Evolutionary conservation across 2,113 vertebrate species (phyloP), one percentile per base, ranked within the genome.

Genomic region (Centrocercus urophasianus): DNA sequence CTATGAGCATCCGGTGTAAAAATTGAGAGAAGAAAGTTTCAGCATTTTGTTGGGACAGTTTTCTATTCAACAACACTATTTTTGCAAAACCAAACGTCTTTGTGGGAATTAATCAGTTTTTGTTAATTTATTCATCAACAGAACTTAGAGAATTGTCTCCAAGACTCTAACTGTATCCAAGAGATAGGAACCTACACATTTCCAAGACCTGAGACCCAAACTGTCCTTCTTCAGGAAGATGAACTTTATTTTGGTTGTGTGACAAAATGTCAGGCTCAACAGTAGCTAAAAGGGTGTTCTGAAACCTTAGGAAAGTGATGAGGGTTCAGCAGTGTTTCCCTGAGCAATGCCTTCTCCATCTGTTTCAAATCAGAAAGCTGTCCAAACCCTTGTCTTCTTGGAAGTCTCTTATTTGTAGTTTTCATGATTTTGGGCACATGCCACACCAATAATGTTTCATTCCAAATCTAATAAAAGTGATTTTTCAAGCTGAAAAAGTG

Each of bases 401-500:
- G n/a, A 47, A 52, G 27, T 47, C 48, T 42, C 61, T 42, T 19
- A 18, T 17, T 13, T 34, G 25, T 40, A 57, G 20, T 32, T 50
- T 60, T 38, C 88, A 92, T 93, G 65, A 94, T 93, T 94, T 93
- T 87, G 90, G 93, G 89, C 91, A 43, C 64, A 16, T 75, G 85
- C 85, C 93, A 94, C 73, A 38, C 24, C 60, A 63, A 27, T 79
- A 52, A 86, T 40, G 71, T 88, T 87, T 95, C 89, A 85, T 83
- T 84, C 84, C 94, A 95, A 76, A 86, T 70, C 61, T 83, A 96
- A 96, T 92, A 91, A 96, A 90, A 86, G 93, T 91, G 43, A 52
- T 81, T 89, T 73, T 73, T 94, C 86, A 84, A 89, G 78, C 93
- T 84, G 79, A 93, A 96, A 96, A 96, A 90, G 84, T 93, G 92